Evolutionary conservation across 1,140 invertebrate species (phyloP).

Genomic region (Drosophila busckii): DNA sequence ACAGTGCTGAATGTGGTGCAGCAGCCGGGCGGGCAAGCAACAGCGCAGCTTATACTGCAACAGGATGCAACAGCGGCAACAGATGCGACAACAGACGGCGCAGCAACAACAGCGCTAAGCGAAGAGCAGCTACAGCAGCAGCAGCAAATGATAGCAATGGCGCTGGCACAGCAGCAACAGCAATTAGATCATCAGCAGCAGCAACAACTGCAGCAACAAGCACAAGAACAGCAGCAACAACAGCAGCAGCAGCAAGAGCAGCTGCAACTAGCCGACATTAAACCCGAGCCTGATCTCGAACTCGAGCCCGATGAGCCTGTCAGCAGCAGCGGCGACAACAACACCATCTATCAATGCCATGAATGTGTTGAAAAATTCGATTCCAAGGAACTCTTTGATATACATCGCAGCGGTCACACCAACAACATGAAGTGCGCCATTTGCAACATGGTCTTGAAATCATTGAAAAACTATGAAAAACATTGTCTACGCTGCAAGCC

Average conservation of each 20-base stretch:
- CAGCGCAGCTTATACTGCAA: slow-evolving; percentile 67
- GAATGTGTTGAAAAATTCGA: slow-evolving; percentile 77
- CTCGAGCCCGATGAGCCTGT: too few species aligned
- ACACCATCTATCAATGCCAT: slow-evolving; percentile 67
- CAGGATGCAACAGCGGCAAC: slow-evolving; percentile 36
- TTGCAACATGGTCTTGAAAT: slow-evolving; percentile 76
- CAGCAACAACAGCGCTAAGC: slow-evolving; percentile 12
- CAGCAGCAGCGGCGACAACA: slow-evolving; percentile 8
- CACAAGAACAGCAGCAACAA: slow-evolving; percentile 9
- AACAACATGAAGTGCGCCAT: slow-evolving; percentile 79
- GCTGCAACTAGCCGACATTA: slow-evolving; percentile 2
- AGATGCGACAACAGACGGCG: slow-evolving; percentile 11
- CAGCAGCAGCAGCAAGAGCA: slow-evolving; percentile 8
- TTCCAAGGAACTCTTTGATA: slow-evolving; percentile 72
- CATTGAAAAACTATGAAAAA: slow-evolving; percentile 75
- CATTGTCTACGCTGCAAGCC: slow-evolving; percentile 77
- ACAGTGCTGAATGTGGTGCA: slow-evolving; percentile 75
- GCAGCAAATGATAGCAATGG: slow-evolving; percentile 15
- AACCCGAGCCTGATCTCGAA: background rate
- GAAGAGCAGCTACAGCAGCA: slow-evolving; percentile 25
- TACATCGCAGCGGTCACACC: slow-evolving; percentile 73
- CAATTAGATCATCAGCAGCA: slow-evolving; percentile 11
- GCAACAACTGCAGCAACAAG: slow-evolving; percentile 25
- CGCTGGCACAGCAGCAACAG: slow-evolving; percentile 18
- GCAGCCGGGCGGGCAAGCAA: slow-evolving; percentile 47